Evolutionary conservation across 2,797 vertebrate genomes (phyloP).

Genomic region (Knipowitschia caucasica): DNA sequence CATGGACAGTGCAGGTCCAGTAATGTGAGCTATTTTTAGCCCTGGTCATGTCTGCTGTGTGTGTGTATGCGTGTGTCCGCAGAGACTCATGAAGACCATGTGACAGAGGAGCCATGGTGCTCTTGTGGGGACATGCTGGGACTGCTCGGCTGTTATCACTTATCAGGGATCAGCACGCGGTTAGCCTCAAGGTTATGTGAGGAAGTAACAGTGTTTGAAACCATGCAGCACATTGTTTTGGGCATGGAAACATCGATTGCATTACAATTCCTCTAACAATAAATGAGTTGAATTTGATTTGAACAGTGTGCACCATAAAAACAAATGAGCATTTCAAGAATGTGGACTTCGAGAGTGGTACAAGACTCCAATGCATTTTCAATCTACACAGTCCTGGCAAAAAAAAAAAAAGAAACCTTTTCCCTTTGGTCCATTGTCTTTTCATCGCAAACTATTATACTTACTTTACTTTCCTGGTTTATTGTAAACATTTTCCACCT

Average conservation of each 20-base stretch:
- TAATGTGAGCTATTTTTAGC: slow-evolving; percentile 71
- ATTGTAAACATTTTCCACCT: too few relatives aligned
- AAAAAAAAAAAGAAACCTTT: too few relatives aligned
- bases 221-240: neutral
- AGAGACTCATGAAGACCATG: slow-evolving; percentile 19
- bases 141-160: neutral
- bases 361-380: too few relatives aligned
- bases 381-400: too few relatives aligned
- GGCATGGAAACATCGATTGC: neutral
- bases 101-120: neutral
- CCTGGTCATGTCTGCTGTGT: slow-evolving; percentile 34
- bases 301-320: too few relatives aligned
- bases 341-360: too few relatives aligned
- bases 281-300: too few relatives aligned
- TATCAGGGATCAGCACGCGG: neutral
- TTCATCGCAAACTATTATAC: too few relatives aligned
- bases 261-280: too few relatives aligned
- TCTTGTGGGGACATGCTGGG: slow-evolving; percentile 10
- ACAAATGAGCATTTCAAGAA: too few relatives aligned
- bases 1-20: slow-evolving; percentile 58
- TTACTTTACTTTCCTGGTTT: too few relatives aligned
- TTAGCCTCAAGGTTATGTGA: neutral
- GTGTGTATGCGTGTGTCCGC: slow-evolving; percentile 10
- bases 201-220: slow-evolving; percentile 2
- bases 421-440: too few relatives aligned